Base-by-base conservation (phyloP, 2,113 vertebrate species). In the Globicephala melas region DNA sequence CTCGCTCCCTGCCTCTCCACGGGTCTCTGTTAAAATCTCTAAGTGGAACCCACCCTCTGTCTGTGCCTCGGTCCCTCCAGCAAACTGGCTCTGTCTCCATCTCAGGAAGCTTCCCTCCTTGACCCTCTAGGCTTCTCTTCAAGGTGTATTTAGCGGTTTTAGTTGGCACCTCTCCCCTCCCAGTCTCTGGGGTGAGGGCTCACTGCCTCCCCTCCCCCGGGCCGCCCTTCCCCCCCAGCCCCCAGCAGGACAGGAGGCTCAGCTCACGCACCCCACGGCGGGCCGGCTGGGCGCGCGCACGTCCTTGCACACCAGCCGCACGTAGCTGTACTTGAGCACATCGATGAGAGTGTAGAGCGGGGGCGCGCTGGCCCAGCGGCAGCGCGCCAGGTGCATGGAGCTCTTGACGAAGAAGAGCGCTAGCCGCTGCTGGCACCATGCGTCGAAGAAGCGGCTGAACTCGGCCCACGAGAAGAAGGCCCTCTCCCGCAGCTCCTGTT, bases 391-490 rank as follows among this genome's bases (percentile, higher is more conserved):
- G 20, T 96, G 97, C n/a, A 97, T 96, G 79, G 96, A 98, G 65
- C 96, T 98, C 94, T 98, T 98, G 71, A 98, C 93, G 0, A 97
- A 98, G 86, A 98, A 98, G 28, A 98, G 97, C 0, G 95, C 96
- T 77, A 96, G 96, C 55, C 92, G 94, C 92, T 97, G 95, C 94
- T 98, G 97, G 76, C 98, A 98, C 97, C 98, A 98, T 3, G 95
- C 91, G 1, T 98, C 97, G 20, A 98, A 98, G 95, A 98, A 98
- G 62, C 87, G 77, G 80, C 97, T 98, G 95, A 98, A 98, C 67
- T 98, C 98, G 0, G 97, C 97, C 98, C 98, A 98, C 0, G 98
- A 98, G 96, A 98, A 98, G 89, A 98, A 98, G 67, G 97, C 95
- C 38, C 93, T 96, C 26, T 97, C 95, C 83, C 95, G 95, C 55